Evolutionary conservation across 2,797 vertebrate genomes (phyloP).

Genomic region (Acrossocheilus fasciatus): DNA sequence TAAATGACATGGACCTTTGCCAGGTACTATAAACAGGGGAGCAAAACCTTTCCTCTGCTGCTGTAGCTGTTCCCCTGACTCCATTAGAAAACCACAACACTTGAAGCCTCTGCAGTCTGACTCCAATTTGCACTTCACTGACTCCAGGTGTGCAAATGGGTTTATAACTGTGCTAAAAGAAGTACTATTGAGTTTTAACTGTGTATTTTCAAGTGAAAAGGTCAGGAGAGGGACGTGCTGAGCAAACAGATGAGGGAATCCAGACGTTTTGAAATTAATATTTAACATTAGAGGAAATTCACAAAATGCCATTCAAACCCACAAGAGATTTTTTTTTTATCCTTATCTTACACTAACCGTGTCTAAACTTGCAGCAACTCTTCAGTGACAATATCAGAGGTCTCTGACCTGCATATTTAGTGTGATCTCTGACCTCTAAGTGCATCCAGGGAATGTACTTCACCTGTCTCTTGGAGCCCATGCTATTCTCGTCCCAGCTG

Average conservation of each 20-base stretch:
- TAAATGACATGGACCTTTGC: conserved; percentile 50
- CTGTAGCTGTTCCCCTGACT: conserved; percentile 35
- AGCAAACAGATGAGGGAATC: conserved; percentile 20
- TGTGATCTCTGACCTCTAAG: conserved; percentile 50
- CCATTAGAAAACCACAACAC: conserved; percentile 17
- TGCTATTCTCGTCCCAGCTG: conserved; percentile 73
- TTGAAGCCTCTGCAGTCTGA: conserved; percentile 22
- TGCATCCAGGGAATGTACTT: conserved; percentile 53
- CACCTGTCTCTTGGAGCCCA: conserved; percentile 65
- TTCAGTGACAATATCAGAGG: conserved; percentile 30
- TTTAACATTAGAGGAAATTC: conserved; percentile 24
- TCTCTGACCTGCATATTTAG: conserved; percentile 35
- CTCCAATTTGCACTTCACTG: conserved; percentile 47
- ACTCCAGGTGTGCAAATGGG: background rate
- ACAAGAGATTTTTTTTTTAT: conserved; percentile 2
- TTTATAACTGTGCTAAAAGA: background rate
- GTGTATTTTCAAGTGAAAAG: conserved; percentile 25
- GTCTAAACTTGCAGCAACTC: background rate
- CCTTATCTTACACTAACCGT: background rate
- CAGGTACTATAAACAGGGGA: conserved; percentile 24
- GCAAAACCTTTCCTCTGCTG: conserved; percentile 1
- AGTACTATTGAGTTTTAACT: conserved; percentile 5
- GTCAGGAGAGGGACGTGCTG: background rate
- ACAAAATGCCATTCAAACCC: background rate
- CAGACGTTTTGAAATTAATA: background rate